Evolutionary conservation across 1,140 invertebrate genomes (phyloP).

Genomic region (Drosophila tani): DNA sequence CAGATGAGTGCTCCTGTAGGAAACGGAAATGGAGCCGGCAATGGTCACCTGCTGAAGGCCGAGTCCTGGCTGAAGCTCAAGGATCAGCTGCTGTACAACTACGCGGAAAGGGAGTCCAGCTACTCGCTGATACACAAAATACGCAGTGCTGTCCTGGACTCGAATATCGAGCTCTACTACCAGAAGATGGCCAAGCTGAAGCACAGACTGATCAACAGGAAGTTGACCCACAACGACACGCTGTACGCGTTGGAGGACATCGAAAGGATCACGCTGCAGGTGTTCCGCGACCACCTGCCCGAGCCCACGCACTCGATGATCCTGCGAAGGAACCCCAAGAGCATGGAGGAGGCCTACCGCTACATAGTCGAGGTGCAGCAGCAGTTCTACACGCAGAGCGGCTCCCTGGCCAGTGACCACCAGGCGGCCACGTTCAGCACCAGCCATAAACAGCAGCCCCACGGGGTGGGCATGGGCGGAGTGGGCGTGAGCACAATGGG

Average conservation of each 20-base stretch:
- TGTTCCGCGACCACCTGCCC: constrained; percentile 68
- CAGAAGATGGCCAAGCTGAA: constrained; percentile 72
- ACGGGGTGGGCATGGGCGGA: constrained; percentile 59
- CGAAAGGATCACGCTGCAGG: constrained; percentile 66
- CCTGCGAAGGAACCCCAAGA: constrained; percentile 67
- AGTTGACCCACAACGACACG: constrained; percentile 71
- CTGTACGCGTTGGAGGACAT: constrained; percentile 69
- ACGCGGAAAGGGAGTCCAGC: constrained; percentile 69
- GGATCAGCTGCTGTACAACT: constrained; percentile 66
- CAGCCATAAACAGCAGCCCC: constrained; percentile 64
- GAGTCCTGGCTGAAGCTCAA: constrained; percentile 73
- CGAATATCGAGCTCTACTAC: constrained; percentile 72
- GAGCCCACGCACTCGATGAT: constrained; percentile 77
- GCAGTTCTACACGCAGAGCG: constrained; percentile 73
- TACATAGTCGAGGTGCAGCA: constrained; percentile 76
- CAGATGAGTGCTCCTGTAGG: constrained; percentile 67
- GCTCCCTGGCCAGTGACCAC: constrained; percentile 60
- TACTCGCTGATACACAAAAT: constrained; percentile 71
- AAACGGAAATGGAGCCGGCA: constrained; percentile 29
- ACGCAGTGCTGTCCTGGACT: constrained; percentile 64
- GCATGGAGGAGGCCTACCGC: constrained; percentile 78
- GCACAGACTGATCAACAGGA: constrained; percentile 67
- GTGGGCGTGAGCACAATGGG: constrained; percentile 44
- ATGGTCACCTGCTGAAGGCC: constrained; percentile 41
- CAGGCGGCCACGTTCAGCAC: constrained; percentile 72